Evolutionary conservation across 2,888 invertebrate genomes (phyloP).

Genomic region (Andrena hattorfiana): DNA sequence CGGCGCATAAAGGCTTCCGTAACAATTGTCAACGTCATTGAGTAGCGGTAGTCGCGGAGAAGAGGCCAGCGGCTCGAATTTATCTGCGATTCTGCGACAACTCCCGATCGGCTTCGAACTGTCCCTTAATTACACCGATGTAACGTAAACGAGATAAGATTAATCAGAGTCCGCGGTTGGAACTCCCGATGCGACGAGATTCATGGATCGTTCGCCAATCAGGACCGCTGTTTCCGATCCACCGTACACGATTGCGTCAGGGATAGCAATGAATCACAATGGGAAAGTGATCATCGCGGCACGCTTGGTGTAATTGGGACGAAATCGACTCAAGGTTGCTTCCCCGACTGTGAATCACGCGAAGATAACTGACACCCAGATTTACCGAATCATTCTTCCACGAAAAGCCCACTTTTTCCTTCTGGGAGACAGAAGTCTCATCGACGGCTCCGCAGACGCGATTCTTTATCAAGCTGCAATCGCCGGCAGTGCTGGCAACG

Average conservation of each 20-base stretch:
- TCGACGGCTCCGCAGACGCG: background rate
- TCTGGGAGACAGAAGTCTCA: background rate
- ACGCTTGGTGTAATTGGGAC: background rate
- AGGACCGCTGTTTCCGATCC: no score
- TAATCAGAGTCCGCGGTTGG: no score
- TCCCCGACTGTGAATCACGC: background rate
- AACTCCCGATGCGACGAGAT: no score
- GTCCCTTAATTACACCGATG: no score
- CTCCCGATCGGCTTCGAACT: no score
- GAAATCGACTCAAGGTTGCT: background rate
- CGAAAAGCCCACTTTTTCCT: background rate
- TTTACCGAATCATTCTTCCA: background rate
- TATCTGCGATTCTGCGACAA: no score
- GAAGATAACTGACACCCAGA: background rate
- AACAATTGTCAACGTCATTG: background rate
- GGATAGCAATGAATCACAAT: background rate
- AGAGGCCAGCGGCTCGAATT: no score
- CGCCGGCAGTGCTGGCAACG: constrained; percentile 34
- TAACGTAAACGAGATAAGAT: no score
- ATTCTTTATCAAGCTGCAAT: constrained; percentile 45
- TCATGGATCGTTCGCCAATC: background rate
- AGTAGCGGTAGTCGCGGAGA: background rate
- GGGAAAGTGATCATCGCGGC: background rate
- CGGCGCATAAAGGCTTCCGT: no score
- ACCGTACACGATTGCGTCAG: background rate